These are phyloP conservation scores for Basileuterus tristriatus DNA, from an alignment of 2,797 vertebrate genomes.

Conservation along the genomic window DNA sequence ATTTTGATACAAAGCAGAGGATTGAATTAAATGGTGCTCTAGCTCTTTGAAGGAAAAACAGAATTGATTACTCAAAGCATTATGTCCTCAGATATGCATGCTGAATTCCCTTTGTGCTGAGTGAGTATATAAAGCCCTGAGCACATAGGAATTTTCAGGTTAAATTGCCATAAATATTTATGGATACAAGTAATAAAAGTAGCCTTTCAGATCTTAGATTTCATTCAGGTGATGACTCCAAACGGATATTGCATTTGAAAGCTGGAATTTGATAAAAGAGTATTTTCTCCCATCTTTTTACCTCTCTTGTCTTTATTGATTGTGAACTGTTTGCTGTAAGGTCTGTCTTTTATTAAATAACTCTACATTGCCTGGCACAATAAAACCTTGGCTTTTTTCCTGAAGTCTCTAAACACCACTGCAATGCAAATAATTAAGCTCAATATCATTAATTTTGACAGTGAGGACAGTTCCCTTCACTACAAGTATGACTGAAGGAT, in stretches of 20 bases:
- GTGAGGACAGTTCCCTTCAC: background rate
- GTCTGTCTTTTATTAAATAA: constrained; percentile 15
- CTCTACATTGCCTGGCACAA: background rate
- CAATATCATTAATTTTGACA: background rate
- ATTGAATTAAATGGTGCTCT: background rate
- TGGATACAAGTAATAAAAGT: constrained; percentile 33
- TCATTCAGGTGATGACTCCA: constrained; percentile 28
- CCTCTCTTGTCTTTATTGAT: constrained; percentile 33
- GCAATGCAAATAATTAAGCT: background rate
- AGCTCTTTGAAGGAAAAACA: background rate
- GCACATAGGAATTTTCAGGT: constrained; percentile 10
- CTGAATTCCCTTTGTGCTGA: background rate
- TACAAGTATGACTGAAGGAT: background rate
- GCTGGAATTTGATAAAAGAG: constrained; percentile 11
- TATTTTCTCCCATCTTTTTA: constrained; percentile 29
- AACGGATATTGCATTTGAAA: constrained; percentile 48
- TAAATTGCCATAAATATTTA: constrained; percentile 55
- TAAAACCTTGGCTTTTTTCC: background rate
- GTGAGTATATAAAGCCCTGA: background rate
- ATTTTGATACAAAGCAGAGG: background rate
- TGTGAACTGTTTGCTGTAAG: constrained; percentile 6
- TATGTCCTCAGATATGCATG: background rate
- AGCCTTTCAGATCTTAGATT: constrained; percentile 29
- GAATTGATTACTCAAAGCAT: background rate
- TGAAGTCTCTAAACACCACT: background rate